Percentiles rank a stretch among this genome's conserved stretches.
phyloP scores from a whole-genome alignment of 1,140 invertebrate genomes.

The Riptortus pedestris region DNA sequence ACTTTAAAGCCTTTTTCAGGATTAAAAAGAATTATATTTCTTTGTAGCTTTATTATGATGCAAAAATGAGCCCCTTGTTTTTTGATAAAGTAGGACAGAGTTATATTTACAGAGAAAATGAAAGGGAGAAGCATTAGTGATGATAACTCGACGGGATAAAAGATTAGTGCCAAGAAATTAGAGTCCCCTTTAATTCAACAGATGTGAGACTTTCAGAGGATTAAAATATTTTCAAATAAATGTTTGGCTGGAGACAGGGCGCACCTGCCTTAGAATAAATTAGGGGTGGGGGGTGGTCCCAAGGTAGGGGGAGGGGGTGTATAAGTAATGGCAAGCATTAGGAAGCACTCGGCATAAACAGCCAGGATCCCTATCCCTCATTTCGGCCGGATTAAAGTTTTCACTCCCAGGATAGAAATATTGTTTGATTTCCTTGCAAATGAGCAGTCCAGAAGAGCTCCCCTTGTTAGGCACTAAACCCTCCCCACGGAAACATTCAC shows the following conservation, averaged over 20 bases:
- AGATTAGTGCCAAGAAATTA: constrained; percentile 16
- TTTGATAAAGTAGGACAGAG: too few species aligned
- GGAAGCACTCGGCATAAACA: constrained; percentile 17
- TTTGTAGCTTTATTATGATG: too few species aligned
- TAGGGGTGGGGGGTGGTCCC: not conserved
- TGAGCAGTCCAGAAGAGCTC: constrained; percentile 1
- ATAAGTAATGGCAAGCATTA: constrained; percentile 16
- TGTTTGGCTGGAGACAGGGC: constrained; percentile 12
- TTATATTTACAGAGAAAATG: too few species aligned
- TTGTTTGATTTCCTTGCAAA: constrained; percentile 18
- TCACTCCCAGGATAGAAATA: constrained; percentile 1
- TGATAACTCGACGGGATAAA: not conserved
- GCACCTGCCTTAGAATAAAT: constrained; percentile 8
- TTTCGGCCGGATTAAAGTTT: constrained; percentile 14
- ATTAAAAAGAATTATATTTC: too few species aligned
- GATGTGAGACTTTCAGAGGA: constrained; percentile 14
- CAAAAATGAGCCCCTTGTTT: too few species aligned
- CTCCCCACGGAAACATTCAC: not conserved
- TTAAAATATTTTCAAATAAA: constrained; percentile 19
- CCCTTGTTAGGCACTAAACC: constrained; percentile 5
- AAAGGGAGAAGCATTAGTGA: not conserved
- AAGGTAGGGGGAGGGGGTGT: not conserved
- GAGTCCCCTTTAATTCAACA: constrained; percentile 14
- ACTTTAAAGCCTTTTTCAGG: too few species aligned
- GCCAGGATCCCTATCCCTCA: constrained; percentile 12